Conservation (phyloP, 2,888 invertebrate species). For the Thereva unica region DNA sequence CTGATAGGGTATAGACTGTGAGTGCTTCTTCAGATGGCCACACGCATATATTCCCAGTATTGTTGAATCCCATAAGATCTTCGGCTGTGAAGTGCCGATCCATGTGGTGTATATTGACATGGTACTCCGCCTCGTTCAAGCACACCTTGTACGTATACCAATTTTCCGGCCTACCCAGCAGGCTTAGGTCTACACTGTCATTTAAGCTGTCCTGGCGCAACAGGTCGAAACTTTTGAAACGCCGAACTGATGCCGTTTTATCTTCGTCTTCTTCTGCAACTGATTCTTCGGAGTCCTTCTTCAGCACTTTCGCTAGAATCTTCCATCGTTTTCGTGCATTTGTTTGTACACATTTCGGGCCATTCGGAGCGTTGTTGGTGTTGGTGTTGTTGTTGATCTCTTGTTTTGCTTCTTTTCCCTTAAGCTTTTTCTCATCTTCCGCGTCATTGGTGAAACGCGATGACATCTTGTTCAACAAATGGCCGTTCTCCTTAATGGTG, state of each 20-base stretch:
- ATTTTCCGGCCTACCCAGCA: constrained; percentile 58
- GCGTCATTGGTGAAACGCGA: constrained; percentile 1
- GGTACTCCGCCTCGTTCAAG: constrained; percentile 59
- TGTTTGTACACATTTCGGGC: constrained; percentile 44
- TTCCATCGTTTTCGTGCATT: constrained; percentile 72
- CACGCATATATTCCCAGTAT: constrained; percentile 78
- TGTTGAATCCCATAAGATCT: constrained; percentile 79
- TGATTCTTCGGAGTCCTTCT: constrained; percentile 56
- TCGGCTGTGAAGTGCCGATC: constrained; percentile 68
- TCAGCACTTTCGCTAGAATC: constrained; percentile 69
- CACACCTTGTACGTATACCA: constrained; percentile 68
- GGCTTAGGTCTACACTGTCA: constrained; percentile 55
- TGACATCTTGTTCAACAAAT: constrained; percentile 43
- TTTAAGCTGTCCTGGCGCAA: constrained; percentile 60
- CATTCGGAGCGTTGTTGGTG: constrained; percentile 43
- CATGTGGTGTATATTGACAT: constrained; percentile 64
- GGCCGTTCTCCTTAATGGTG: constrained; percentile 53
- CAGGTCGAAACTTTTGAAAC: constrained; percentile 65
- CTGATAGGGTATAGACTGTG: constrained; percentile 69
- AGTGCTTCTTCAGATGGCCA: constrained; percentile 81
- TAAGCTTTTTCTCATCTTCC: neutral
- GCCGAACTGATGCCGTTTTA: constrained; percentile 62
- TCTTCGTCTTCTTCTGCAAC: constrained; percentile 51
- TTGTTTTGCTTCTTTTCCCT: constrained; percentile 39
- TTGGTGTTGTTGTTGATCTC: constrained; percentile 45